Conservation (phyloP, 2,888 invertebrate species). For the Stenodera caucasica region DNA sequence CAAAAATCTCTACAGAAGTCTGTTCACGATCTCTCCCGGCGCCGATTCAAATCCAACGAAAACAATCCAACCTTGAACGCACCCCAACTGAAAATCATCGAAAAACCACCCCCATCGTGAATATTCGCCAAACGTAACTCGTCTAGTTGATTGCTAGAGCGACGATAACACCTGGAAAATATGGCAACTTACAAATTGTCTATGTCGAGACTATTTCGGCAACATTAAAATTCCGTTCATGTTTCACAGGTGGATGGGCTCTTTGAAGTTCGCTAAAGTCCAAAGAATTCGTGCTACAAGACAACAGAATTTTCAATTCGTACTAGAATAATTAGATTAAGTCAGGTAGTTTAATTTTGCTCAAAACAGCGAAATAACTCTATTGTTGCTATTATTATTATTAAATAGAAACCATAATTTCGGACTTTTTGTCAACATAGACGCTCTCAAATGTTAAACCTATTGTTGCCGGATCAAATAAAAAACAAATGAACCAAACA, state of each 20-base stretch:
- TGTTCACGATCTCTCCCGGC: constrained; percentile 10
- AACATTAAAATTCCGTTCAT: constrained; percentile 32
- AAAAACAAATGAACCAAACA: too few relatives aligned
- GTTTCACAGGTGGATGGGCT: constrained; percentile 31
- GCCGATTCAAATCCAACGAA: constrained; percentile 15
- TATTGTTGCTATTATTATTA: too few relatives aligned
- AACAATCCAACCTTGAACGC: constrained; percentile 22
- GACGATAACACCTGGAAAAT: neutral
- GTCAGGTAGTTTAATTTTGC: too few relatives aligned
- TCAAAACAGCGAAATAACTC: too few relatives aligned
- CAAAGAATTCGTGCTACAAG: too few relatives aligned
- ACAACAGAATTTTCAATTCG: neutral
- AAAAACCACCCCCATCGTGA: constrained; percentile 17
- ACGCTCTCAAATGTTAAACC: too few relatives aligned
- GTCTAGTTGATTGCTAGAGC: constrained; percentile 6
- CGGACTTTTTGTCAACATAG: too few relatives aligned
- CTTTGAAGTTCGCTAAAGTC: constrained; percentile 31
- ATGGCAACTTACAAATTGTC: too few relatives aligned
- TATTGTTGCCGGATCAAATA: too few relatives aligned
- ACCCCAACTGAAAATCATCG: constrained; percentile 24
- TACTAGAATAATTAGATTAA: too few relatives aligned
- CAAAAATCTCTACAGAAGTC: neutral
- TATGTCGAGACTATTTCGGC: constrained; percentile 13
- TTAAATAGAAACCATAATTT: too few relatives aligned
- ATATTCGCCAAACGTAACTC: constrained; percentile 24